Conservation (phyloP, 2,888 invertebrate genomes). For the Papilio demoleus region DNA sequence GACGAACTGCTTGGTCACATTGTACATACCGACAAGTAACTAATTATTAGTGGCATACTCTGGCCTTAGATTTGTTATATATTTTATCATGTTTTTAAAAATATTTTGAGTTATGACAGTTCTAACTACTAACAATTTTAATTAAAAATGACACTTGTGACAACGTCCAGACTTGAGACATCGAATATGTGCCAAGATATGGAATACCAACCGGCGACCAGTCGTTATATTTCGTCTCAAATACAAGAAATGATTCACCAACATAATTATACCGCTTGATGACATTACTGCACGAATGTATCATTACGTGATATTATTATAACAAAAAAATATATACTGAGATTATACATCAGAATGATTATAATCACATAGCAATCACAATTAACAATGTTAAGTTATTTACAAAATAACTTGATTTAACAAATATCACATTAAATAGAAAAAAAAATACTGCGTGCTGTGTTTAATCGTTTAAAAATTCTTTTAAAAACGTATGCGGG, state of each 20-base stretch:
- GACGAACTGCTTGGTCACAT: too few species aligned
- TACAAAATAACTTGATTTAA: constrained; percentile 3
- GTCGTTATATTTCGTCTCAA: constrained; percentile 21
- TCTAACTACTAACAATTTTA: not conserved
- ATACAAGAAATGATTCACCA: constrained; percentile 26
- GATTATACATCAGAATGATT: not conserved
- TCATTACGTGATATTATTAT: not conserved
- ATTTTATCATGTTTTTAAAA: too few species aligned
- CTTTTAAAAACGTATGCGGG: not conserved
- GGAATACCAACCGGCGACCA: not conserved
- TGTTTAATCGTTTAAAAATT: not conserved
- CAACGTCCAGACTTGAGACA: too few species aligned
- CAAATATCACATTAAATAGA: too few species aligned
- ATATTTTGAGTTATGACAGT: not conserved
- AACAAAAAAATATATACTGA: constrained; percentile 1
- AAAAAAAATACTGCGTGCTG: not conserved
- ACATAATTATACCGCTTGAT: constrained; percentile 21
- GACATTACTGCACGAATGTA: constrained; percentile 14
- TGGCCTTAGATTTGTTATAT: too few species aligned
- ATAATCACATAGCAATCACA: constrained; percentile 3
- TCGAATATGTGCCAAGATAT: constrained; percentile 13
- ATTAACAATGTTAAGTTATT: not conserved
- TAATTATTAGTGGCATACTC: too few species aligned
- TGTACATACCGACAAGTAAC: too few species aligned
- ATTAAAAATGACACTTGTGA: constrained; percentile 12